These are phyloP conservation scores for Myotis lucifugus DNA, from an alignment of 2,113 vertebrate genomes.

Conservation along the genomic window DNA sequence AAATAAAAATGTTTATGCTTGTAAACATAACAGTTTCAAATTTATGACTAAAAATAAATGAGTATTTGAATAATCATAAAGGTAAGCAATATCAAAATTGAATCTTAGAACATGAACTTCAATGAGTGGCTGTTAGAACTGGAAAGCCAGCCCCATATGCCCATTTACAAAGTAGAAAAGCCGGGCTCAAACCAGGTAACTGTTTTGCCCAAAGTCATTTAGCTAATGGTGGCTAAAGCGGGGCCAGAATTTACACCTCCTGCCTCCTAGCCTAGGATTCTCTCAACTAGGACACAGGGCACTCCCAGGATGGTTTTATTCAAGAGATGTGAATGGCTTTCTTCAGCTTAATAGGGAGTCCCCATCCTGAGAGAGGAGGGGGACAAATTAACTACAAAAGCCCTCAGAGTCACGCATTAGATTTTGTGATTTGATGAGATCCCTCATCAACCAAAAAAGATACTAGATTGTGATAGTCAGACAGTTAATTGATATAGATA, in stretches of 20 bases:
- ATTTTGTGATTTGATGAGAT: neutral
- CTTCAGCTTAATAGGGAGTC: neutral
- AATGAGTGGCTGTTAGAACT: neutral
- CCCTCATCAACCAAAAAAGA: neutral
- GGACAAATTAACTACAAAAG: neutral
- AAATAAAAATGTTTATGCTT: neutral
- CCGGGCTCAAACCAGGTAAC: neutral
- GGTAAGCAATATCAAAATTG: neutral
- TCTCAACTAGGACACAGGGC: rapidly evolving
- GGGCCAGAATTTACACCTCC: neutral
- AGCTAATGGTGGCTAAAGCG: neutral
- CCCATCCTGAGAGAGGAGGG: neutral
- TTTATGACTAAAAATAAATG: neutral
- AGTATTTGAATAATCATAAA: neutral
- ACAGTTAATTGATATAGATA: neutral
- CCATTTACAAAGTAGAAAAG: neutral
- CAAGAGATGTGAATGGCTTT: neutral
- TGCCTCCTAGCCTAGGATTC: neutral
- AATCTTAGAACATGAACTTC: neutral
- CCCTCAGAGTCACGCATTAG: neutral
- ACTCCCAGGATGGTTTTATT: neutral
- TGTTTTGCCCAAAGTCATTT: neutral
- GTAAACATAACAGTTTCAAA: neutral
- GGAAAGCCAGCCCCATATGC: neutral
- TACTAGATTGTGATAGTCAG: neutral